Evolutionary conservation across 2,888 invertebrate species (phyloP), one percentile per base, ranked within the genome.

Genomic region (Dendrolimus pini): DNA sequence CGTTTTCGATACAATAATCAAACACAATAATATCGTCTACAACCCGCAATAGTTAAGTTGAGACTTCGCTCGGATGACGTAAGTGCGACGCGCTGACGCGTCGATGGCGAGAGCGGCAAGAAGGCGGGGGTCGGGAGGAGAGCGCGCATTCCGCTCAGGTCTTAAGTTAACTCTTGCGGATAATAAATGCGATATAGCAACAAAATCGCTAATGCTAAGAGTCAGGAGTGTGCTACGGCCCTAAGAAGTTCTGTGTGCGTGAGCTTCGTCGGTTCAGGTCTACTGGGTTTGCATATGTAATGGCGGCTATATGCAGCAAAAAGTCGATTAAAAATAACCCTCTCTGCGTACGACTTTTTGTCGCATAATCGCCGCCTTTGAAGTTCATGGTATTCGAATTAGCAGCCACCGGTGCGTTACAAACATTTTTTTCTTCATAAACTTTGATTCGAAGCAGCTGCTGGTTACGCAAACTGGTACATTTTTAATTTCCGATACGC

Each of bases 231-330:
- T 41, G 56, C 1, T 12, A 10, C 53, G 8, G 9, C 41, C 30
- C 56, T 56, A 52, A 52, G 53, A 41, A 41, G 2, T 14, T 56
- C 57, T 60, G 61, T 65, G 64, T 63, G 65, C 63, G 56, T 54
- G 57, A 69, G 68, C 71, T 71, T 72, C 67, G 65, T 76, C 66
- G 71, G 83, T 83, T 85, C 77, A 75, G 84, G 78, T 86, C 83
- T 78, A 78, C 68, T 72, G 80, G 71, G 72, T 80, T 72, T 72
- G 81, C 84, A 83, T 83, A 72, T 84, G 80, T 83, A 81, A 84
- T 83, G 77, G 77, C 72, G 77, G 71, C 77, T 66, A 70, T 64
- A 66, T 62, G 65, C 58, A 66, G 72, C 70, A 72, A 75, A 81
- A 84, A 73, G 60, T 65, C 70, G 72, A 78, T 77, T 77, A 79